Percentiles rank a stretch among this genome's conserved stretches.
phyloP scores from a whole-genome alignment of 2,888 invertebrate species.

The Sialis fuliginosa region DNA sequence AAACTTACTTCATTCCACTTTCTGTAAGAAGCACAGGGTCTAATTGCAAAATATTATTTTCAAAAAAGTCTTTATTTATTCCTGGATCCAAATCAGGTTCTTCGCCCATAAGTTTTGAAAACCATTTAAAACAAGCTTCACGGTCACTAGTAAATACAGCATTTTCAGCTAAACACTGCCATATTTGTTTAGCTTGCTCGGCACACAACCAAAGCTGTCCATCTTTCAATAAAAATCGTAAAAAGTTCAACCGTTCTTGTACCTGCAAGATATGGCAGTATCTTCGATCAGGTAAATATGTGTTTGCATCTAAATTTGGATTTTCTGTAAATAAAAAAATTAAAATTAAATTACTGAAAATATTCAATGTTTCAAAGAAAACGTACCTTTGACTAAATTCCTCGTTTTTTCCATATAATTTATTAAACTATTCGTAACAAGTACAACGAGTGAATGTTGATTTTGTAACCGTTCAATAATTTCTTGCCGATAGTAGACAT shows the following conservation, averaged over 20 bases:
- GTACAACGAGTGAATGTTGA: conserved; percentile 81
- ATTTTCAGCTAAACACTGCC: conserved; percentile 88
- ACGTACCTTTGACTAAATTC: conserved; percentile 32
- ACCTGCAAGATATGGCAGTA: conserved; percentile 88
- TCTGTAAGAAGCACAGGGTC: conserved; percentile 84
- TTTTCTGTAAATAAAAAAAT: conserved; percentile 33
- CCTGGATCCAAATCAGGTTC: conserved; percentile 94
- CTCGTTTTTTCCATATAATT: conserved; percentile 80
- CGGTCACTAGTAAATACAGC: conserved; percentile 84
- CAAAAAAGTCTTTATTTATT: conserved; percentile 90
- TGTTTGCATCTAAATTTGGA: conserved; percentile 60
- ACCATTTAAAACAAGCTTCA: conserved; percentile 97
- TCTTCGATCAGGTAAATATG: conserved; percentile 66
- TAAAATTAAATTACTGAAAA: conserved; percentile 6
- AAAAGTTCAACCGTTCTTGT: conserved; percentile 82
- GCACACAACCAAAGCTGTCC: conserved; percentile 94
- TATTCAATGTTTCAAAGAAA: conserved; percentile 14
- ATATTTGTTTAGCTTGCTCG: conserved; percentile 92
- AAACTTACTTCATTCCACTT: conserved; percentile 69
- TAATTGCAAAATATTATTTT: conserved; percentile 80
- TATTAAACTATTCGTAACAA: conserved; percentile 83
- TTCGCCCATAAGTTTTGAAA: conserved; percentile 90
- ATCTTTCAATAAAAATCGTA: conserved; percentile 83
- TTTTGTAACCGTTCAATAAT: conserved; percentile 82
- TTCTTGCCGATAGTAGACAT: conserved; percentile 35